phyloP scores from a whole-genome alignment of 2,113 vertebrate genomes.

The Eublepharis macularius region DNA sequence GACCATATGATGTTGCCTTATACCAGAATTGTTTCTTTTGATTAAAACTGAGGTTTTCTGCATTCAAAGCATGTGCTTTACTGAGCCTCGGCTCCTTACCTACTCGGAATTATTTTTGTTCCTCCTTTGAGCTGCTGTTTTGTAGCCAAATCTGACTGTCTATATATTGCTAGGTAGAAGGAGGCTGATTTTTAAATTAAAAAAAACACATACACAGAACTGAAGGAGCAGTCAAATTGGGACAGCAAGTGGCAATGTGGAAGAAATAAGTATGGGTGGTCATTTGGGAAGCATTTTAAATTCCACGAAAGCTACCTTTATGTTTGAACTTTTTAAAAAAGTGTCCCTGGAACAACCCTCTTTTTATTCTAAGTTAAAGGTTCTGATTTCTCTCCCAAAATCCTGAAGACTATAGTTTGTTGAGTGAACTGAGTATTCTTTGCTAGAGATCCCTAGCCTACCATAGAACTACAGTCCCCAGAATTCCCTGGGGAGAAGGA shows the following conservation, averaged over 20 bases:
- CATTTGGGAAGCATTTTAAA: not conserved
- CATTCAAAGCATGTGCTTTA: too few relatives aligned
- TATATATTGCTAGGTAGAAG: not conserved
- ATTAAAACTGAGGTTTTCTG: too few relatives aligned
- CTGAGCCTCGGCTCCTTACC: not conserved
- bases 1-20: too few relatives aligned
- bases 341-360: not conserved
- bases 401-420: not conserved
- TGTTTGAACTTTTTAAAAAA: not conserved
- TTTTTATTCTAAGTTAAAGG: not conserved
- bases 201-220: not conserved
- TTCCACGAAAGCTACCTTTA: not conserved
- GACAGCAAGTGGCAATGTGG: not conserved
- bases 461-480: not conserved
- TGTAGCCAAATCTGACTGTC: not conserved
- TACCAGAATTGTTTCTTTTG: too few relatives aligned
- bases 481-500: not conserved
- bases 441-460: not conserved
- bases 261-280: not conserved
- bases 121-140: not conserved
- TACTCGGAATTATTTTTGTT: not conserved
- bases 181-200: not conserved
- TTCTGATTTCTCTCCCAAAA: not conserved
- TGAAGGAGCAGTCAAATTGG: not conserved
- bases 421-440: not conserved